phyloP scores from a whole-genome alignment of 2,797 vertebrate genomes.

The Oryzias sinensis region DNA sequence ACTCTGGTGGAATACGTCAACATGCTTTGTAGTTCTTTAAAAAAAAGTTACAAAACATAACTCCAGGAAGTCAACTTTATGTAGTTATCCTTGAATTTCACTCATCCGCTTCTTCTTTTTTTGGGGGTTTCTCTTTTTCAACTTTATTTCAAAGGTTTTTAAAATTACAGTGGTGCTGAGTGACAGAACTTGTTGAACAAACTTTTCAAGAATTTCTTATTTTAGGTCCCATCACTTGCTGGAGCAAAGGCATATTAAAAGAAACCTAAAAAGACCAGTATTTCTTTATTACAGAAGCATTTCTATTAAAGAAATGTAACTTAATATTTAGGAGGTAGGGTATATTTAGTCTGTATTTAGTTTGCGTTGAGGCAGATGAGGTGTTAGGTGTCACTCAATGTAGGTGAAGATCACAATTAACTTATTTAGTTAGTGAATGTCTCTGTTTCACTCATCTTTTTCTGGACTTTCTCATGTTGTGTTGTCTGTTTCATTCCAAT shows the following conservation, averaged over 20 bases:
- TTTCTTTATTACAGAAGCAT: slow-evolving; percentile 35
- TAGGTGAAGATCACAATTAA: too few relatives aligned
- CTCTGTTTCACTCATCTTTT: too few relatives aligned
- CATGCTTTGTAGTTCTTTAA: slow-evolving; percentile 19
- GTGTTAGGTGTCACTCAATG: too few relatives aligned
- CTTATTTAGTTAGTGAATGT: too few relatives aligned
- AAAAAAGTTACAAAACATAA: slow-evolving; percentile 32
- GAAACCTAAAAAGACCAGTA: slow-evolving; percentile 18
- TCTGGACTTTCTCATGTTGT: too few relatives aligned
- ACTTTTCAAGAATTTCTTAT: slow-evolving; percentile 28
- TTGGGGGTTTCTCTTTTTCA: slow-evolving; percentile 19
- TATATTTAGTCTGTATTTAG: slow-evolving; percentile 6
- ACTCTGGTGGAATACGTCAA: slow-evolving; percentile 34
- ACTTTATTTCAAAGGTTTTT: slow-evolving; percentile 23
- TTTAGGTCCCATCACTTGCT: slow-evolving; percentile 36
- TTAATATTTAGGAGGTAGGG: too few relatives aligned
- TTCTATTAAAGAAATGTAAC: slow-evolving; percentile 38
- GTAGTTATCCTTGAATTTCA: slow-evolving; percentile 20
- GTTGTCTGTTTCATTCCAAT: too few relatives aligned
- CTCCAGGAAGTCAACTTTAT: slow-evolving; percentile 37
- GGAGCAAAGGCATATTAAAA: slow-evolving; percentile 27
- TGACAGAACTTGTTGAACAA: slow-evolving; percentile 31
- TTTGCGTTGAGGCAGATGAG: not conserved
- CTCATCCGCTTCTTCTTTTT: slow-evolving; percentile 50
- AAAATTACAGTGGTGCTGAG: slow-evolving; percentile 26